These are phyloP conservation scores for Euzophera pinguis DNA, from an alignment of 2,888 invertebrate species.

Conservation along the genomic window DNA sequence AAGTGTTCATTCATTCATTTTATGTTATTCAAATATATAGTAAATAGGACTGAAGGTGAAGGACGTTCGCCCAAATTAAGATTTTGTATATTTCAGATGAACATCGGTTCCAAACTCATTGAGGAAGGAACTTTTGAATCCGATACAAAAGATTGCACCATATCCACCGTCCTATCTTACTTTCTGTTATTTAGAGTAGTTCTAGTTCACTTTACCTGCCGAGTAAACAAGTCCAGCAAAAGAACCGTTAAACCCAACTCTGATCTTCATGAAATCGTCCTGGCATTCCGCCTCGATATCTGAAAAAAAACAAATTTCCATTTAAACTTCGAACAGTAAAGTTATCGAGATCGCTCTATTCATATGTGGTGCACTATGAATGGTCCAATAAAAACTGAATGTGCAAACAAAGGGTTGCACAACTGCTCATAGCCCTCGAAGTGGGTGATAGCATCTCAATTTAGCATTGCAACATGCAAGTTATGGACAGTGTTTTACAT, in stretches of 20 bases:
- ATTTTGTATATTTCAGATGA: too few species aligned
- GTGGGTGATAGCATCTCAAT: conserved; percentile 52
- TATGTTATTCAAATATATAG: too few species aligned
- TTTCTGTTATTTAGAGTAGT: too few species aligned
- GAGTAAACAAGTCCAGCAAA: conserved; percentile 94
- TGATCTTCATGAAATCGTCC: conserved; percentile 97
- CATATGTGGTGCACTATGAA: conserved; percentile 33
- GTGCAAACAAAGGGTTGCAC: conserved; percentile 50
- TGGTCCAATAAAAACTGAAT: conserved; percentile 39
- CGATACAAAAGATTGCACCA: too few species aligned
- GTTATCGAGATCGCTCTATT: conserved; percentile 26
- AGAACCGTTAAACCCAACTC: conserved; percentile 94
- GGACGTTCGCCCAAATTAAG: too few species aligned
- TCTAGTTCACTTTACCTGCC: conserved; percentile 88
- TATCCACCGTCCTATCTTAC: too few species aligned
- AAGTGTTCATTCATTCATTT: too few species aligned
- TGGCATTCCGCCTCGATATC: conserved; percentile 97
- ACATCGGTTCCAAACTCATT: too few species aligned
- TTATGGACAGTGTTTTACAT: conserved; percentile 5
- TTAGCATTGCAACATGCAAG: conserved; percentile 21
- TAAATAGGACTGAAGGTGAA: too few species aligned
- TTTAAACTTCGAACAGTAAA: conserved; percentile 14
- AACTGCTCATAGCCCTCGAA: conserved; percentile 39
- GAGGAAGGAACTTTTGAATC: too few species aligned
- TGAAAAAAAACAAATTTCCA: conserved; percentile 59